Conservation (phyloP, 2,888 invertebrate species). For the Oligia strigilis region DNA sequence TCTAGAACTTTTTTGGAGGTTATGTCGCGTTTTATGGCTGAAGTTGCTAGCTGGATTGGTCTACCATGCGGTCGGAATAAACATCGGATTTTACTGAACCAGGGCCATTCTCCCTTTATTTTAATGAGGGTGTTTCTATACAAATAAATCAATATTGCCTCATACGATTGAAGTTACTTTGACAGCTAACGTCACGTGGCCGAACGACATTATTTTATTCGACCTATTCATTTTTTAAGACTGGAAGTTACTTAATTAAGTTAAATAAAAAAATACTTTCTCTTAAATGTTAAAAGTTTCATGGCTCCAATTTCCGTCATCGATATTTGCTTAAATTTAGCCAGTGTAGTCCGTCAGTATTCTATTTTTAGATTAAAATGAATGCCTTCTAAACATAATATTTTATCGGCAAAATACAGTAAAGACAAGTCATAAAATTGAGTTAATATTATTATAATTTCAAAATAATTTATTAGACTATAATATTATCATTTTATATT, state of each 20-base stretch:
- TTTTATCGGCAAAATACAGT: constrained; percentile 8
- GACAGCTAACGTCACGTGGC: neutral
- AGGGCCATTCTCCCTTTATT: neutral
- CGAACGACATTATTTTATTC: too few relatives aligned
- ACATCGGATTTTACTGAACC: neutral
- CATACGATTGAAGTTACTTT: neutral
- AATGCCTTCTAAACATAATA: neutral
- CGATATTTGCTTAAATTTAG: neutral
- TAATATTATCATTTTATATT: constrained; percentile 8
- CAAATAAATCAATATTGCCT: too few relatives aligned
- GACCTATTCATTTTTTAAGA: neutral
- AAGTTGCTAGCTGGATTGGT: neutral
- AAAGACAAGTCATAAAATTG: constrained; percentile 1
- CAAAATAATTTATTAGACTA: neutral
- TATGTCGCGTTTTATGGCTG: neutral
- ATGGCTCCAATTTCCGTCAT: constrained; percentile 15
- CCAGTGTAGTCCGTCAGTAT: neutral
- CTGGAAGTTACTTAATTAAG: neutral
- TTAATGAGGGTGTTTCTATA: neutral
- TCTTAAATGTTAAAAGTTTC: neutral
- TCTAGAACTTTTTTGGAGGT: constrained; percentile 12
- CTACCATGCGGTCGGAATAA: neutral
- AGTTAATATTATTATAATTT: constrained; percentile 13
- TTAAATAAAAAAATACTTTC: too few relatives aligned
- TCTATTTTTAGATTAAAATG: constrained; percentile 7